Conservation (phyloP, 2,888 invertebrate genomes). For the Cheilosia scutellata region DNA sequence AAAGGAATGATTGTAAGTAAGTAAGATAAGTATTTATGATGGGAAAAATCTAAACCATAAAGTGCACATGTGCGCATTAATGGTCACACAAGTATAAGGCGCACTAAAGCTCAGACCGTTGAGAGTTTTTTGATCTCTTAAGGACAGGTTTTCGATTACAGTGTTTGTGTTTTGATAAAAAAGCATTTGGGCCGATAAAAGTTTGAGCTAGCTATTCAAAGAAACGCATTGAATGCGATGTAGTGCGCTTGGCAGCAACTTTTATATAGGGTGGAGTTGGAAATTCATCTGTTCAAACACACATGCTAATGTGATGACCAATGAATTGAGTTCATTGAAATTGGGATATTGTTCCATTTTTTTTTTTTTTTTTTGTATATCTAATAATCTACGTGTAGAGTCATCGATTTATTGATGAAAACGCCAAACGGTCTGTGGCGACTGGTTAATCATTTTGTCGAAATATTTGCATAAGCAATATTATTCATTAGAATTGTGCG, state of each 20-base stretch:
- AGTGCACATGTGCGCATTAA: constrained; percentile 35
- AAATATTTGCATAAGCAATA: background rate
- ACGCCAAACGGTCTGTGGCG: constrained; percentile 35
- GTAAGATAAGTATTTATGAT: background rate
- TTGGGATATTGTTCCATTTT: background rate
- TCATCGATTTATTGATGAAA: background rate
- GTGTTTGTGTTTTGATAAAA: background rate
- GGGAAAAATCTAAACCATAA: constrained; percentile 34
- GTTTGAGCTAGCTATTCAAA: constrained; percentile 12
- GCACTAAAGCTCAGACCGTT: background rate
- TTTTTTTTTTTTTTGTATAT: background rate
- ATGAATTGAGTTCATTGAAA: constrained; percentile 58
- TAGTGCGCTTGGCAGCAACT: constrained; percentile 22
- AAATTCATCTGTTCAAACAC: constrained; percentile 70
- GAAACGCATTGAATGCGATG: constrained; percentile 45
- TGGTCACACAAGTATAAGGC: constrained; percentile 25
- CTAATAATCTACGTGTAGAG: too few species aligned
- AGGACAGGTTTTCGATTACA: constrained; percentile 39
- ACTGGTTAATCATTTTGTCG: background rate
- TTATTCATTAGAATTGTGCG: background rate
- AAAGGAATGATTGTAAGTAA: constrained; percentile 45
- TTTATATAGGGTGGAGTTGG: constrained; percentile 41
- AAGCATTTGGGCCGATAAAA: background rate
- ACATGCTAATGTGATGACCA: constrained; percentile 58
- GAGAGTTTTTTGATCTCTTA: constrained; percentile 1